phyloP scores from a whole-genome alignment of 2,888 invertebrate genomes.

The Campoplex capitator region DNA sequence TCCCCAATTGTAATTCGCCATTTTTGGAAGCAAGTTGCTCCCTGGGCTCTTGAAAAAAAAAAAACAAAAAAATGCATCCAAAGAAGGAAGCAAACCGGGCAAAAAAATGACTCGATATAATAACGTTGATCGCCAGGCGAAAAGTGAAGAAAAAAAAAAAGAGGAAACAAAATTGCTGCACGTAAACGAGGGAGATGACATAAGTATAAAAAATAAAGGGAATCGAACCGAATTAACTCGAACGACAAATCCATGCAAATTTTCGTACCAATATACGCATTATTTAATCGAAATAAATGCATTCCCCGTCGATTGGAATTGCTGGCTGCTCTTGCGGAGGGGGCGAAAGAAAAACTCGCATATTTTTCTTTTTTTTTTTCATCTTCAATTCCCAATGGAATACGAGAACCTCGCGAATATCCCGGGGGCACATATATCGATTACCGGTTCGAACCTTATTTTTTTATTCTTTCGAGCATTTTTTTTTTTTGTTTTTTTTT shows the following conservation, averaged over 20 bases:
- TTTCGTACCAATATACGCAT: neutral
- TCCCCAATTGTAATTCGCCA: neutral
- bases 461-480: neutral
- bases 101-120: neutral
- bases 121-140: neutral
- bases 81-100: neutral
- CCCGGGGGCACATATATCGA: conserved; percentile 25
- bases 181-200: neutral
- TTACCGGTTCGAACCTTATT: conserved; percentile 43
- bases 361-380: neutral
- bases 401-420: conserved; percentile 39
- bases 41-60: neutral
- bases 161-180: neutral
- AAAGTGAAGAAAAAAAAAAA: neutral
- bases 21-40: neutral
- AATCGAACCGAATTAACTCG: conserved; percentile 11
- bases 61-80: neutral
- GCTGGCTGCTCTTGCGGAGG: neutral
- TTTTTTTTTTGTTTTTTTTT: neutral
- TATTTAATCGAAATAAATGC: conserved; percentile 18
- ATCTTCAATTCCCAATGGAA: conserved; percentile 28
- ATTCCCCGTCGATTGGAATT: neutral
- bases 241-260: neutral
- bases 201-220: neutral
- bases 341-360: neutral